Percentiles rank a stretch among this genome's conserved stretches.
Conservation (phyloP, 2,888 invertebrate species). For the Eupithecia subumbrata region DNA sequence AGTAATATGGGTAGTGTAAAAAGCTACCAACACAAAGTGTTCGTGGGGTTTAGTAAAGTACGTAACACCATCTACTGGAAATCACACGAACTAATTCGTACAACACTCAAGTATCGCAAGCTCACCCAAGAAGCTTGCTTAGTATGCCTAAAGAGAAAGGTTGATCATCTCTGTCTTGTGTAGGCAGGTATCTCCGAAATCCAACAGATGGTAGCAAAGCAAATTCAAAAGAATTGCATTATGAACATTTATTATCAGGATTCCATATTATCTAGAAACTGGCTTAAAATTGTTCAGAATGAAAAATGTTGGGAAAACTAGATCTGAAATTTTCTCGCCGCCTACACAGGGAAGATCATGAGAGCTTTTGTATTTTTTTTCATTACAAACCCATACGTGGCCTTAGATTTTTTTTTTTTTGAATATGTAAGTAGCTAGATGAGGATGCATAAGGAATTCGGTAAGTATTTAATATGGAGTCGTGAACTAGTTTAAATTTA, state of each 20-base stretch:
- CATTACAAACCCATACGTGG: background rate
- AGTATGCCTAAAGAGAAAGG: background rate
- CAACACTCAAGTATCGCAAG: background rate
- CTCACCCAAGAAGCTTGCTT: background rate
- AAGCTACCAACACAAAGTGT: background rate
- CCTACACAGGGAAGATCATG: background rate
- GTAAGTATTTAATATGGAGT: background rate
- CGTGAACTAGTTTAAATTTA: constrained; percentile 9
- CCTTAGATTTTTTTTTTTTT: background rate
- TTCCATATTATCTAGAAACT: background rate
- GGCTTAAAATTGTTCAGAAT: background rate
- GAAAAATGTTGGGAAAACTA: background rate
- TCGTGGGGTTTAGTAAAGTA: background rate
- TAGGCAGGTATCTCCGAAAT: background rate
- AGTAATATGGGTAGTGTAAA: too few relatives aligned
- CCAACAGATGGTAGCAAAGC: constrained; percentile 20
- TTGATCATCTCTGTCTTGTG: background rate
- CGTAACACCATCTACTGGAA: constrained; percentile 24
- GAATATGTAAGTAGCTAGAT: background rate
- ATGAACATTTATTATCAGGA: background rate
- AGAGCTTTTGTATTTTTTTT: background rate
- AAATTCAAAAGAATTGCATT: background rate
- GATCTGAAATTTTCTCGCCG: background rate
- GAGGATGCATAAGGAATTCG: background rate
- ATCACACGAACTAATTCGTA: background rate